phyloP scores from a whole-genome alignment of 2,113 vertebrate genomes.

The Indicator maculatus region DNA sequence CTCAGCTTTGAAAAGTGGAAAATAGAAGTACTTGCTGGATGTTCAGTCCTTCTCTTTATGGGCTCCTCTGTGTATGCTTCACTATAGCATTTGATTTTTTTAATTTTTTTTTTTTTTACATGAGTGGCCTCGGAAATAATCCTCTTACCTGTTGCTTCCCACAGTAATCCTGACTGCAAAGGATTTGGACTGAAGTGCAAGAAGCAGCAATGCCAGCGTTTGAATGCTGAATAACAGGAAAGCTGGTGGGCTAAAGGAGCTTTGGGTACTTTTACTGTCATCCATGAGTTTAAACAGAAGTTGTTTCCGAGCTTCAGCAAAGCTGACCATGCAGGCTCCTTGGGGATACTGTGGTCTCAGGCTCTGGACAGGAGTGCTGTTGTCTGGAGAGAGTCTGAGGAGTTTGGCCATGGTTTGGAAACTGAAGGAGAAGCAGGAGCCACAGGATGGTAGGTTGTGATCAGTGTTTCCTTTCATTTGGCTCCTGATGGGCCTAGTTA shows the following conservation, averaged over 20 bases:
- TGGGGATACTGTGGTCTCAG: neutral
- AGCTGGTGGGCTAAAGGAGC: neutral
- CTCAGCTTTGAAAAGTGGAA: neutral
- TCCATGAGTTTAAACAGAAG: neutral
- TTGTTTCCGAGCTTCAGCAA: neutral
- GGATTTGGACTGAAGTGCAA: neutral
- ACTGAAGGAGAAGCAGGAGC: neutral
- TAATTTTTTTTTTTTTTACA: neutral
- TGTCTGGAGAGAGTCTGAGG: neutral
- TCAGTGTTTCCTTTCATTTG: neutral
- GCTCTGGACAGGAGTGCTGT: neutral
- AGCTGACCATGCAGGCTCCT: neutral
- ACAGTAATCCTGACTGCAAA: neutral
- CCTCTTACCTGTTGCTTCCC: neutral
- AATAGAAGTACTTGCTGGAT: neutral
- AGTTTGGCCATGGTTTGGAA: neutral
- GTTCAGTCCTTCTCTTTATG: neutral
- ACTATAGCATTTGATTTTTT: neutral
- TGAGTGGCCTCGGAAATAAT: neutral
- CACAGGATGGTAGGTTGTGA: neutral
- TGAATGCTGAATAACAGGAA: neutral
- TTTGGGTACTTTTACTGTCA: neutral
- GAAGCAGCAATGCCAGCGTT: neutral
- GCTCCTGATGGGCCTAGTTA: neutral
- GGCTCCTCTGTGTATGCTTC: neutral